A percentile compares a stretch with the other conserved stretches of the same genome.
phyloP scores from a whole-genome alignment of 2,888 invertebrate genomes.

The Pimpla rufipes region DNA sequence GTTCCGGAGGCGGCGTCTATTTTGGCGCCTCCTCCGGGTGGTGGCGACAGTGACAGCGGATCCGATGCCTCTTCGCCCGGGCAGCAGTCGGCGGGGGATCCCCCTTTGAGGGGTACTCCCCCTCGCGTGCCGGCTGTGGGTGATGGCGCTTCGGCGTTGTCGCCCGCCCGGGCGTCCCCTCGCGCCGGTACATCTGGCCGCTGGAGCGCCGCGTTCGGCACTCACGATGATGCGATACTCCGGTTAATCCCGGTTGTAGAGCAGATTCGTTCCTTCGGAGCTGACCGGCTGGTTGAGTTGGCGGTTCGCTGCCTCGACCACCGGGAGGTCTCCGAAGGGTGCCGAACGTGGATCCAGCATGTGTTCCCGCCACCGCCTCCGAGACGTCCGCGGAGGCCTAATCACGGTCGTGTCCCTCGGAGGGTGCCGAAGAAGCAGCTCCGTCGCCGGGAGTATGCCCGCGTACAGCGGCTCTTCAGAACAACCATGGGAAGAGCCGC shows the following conservation, averaged over 20 bases:
- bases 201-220: conserved; percentile 16
- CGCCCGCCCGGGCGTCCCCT: not conserved
- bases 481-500: conserved; percentile 47
- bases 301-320: not conserved
- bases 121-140: not conserved
- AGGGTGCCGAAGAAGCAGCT: conserved; percentile 89
- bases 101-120: not conserved
- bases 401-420: conserved; percentile 90
- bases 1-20: not conserved
- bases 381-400: conserved; percentile 83
- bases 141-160: not conserved
- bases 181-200: conserved; percentile 6
- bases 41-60: not conserved
- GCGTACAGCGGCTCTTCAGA: conserved; percentile 65
- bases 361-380: conserved; percentile 78
- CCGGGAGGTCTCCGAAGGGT: not conserved
- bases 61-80: not conserved
- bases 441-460: conserved; percentile 86
- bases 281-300: not conserved
- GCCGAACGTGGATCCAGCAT: conserved; percentile 87
- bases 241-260: conserved; percentile 33
- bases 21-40: not conserved
- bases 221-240: conserved; percentile 21
- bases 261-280: conserved; percentile 81
- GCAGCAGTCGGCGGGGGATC: not conserved